These are phyloP conservation scores for Axinella damicornis DNA, from an alignment of 37 sponge, comb jelly and placozoan species.

Conservation along the genomic window DNA sequence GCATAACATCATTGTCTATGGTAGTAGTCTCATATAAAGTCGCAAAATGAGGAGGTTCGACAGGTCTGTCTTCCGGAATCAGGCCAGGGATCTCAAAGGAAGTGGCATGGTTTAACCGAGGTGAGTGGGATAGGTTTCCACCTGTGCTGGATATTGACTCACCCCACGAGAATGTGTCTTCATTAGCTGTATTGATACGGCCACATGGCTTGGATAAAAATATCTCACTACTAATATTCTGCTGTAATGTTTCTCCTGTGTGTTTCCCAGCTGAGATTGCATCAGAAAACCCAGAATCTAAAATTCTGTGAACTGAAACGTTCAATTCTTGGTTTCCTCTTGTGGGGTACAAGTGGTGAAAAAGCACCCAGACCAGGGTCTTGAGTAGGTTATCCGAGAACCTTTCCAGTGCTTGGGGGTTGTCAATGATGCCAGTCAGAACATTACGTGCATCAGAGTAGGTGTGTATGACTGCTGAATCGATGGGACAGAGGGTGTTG, in stretches of 20 bases:
- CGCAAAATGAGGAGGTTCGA: not conserved
- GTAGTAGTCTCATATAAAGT: not conserved
- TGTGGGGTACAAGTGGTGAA: conserved; percentile 8
- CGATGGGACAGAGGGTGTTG: conserved; percentile 67
- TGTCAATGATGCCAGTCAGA: conserved; percentile 84
- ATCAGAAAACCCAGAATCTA: not conserved
- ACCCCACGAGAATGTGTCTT: conserved; percentile 27
- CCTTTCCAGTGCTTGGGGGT: conserved; percentile 48
- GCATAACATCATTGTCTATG: not conserved
- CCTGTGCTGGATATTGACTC: conserved; percentile 8
- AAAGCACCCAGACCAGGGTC: conserved; percentile 60
- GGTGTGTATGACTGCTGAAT: conserved; percentile 52
- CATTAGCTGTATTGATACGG: not conserved
- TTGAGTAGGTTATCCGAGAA: conserved; percentile 62
- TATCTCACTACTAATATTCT: no score
- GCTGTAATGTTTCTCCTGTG: not conserved
- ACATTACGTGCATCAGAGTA: conserved; percentile 91
- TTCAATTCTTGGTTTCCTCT: not conserved
- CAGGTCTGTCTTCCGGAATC: conserved; percentile 24
- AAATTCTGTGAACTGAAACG: not conserved
- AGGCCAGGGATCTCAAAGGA: conserved; percentile 20
- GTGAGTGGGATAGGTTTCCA: not conserved
- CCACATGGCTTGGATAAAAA: no score
- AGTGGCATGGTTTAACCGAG: no score
- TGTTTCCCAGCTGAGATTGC: not conserved